These are phyloP conservation scores for Lydus trimaculatus DNA, from an alignment of 2,888 invertebrate species.

Conservation along the genomic window DNA sequence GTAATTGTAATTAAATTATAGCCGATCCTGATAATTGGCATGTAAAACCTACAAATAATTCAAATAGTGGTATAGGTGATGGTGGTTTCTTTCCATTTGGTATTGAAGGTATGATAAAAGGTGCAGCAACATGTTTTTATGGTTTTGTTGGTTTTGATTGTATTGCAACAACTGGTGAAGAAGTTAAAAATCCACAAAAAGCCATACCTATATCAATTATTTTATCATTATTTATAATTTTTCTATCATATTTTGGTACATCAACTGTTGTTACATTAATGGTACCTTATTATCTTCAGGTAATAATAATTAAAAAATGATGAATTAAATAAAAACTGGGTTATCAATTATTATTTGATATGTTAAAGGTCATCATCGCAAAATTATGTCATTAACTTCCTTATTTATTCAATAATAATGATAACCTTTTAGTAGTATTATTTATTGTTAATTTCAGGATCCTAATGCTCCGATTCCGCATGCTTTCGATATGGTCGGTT, in stretches of 20 bases:
- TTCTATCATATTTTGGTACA: conserved; percentile 88
- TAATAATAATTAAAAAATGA: conserved; percentile 44
- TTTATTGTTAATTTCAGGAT: conserved; percentile 66
- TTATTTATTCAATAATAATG: conserved; percentile 5
- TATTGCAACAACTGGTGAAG: conserved; percentile 88
- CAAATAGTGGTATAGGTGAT: conserved; percentile 58
- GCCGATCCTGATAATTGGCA: conserved; percentile 64
- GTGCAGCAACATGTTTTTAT: conserved; percentile 88
- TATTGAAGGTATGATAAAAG: conserved; percentile 76
- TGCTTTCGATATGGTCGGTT: conserved; percentile 77
- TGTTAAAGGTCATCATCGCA: neutral
- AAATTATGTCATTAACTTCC: neutral
- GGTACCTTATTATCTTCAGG: conserved; percentile 81
- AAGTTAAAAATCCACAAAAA: conserved; percentile 85
- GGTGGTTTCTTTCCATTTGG: conserved; percentile 92
- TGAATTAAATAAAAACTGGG: neutral
- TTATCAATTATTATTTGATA: neutral
- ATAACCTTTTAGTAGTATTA: neutral
- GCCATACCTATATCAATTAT: conserved; percentile 89
- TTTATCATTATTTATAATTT: conserved; percentile 80
- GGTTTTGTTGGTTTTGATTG: conserved; percentile 95
- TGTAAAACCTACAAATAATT: conserved; percentile 31
- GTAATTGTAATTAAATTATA: conserved; percentile 34
- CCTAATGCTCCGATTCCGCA: conserved; percentile 80
- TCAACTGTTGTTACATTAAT: conserved; percentile 88